Percentiles rank a stretch among this genome's conserved stretches.
phyloP scores from a whole-genome alignment of 2,797 vertebrate species.

The Acipenser ruthenus region DNA sequence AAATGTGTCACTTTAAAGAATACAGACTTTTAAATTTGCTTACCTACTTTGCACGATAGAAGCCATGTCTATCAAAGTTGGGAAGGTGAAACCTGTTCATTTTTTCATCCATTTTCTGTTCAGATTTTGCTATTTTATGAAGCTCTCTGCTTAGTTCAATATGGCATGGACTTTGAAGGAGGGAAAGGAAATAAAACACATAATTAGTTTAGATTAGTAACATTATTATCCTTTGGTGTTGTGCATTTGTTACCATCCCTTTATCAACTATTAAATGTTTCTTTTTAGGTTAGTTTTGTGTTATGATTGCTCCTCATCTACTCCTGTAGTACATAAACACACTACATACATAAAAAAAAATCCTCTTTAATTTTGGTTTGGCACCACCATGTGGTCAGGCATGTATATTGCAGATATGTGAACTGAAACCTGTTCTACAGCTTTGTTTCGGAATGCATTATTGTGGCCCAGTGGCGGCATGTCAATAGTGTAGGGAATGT shows the following conservation, averaged over 20 bases:
- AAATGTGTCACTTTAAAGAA: too few species aligned
- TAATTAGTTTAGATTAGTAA: too few species aligned
- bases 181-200: conserved; percentile 1
- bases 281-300: too few species aligned
- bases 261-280: too few species aligned
- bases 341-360: too few species aligned
- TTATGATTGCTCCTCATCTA: too few species aligned
- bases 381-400: background rate
- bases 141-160: conserved; percentile 72
- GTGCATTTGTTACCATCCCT: too few species aligned
- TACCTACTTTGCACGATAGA: conserved; percentile 91
- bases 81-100: conserved; percentile 87
- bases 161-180: conserved; percentile 76
- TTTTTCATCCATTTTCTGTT: conserved; percentile 63
- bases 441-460: conserved; percentile 53
- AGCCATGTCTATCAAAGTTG: conserved; percentile 83
- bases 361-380: background rate
- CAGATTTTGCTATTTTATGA: conserved; percentile 61
- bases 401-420: background rate
- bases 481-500: conserved; percentile 50
- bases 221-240: too few species aligned
- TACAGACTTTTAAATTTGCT: conserved; percentile 5
- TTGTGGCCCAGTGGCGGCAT: conserved; percentile 39
- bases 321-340: too few species aligned
- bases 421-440: conserved; percentile 52